Conservation (phyloP, 2,888 invertebrate genomes). For the Dasysyrphus tricinctus region DNA sequence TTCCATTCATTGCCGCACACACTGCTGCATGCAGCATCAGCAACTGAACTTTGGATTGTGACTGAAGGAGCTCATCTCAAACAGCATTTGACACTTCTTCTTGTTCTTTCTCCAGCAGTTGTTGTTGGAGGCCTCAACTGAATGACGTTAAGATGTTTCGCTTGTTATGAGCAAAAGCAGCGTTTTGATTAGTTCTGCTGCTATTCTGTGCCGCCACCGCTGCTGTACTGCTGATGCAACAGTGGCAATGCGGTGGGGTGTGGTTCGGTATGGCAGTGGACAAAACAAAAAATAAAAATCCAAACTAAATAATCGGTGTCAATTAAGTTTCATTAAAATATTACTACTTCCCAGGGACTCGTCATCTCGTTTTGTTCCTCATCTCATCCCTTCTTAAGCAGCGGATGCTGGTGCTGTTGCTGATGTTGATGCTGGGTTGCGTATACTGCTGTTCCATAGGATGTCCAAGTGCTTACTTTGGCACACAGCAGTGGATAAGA, state of each 20-base stretch:
- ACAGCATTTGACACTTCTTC: constrained; percentile 36
- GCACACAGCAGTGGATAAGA: constrained; percentile 24
- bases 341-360: constrained; percentile 67
- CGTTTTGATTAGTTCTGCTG: constrained; percentile 72
- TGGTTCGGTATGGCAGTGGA: constrained; percentile 16
- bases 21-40: constrained; percentile 3
- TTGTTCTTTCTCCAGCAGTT: not conserved
- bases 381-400: not conserved
- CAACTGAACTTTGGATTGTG: not conserved
- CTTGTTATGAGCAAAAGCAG: constrained; percentile 72
- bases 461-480: constrained; percentile 32
- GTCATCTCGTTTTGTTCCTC: constrained; percentile 37
- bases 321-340: constrained; percentile 76
- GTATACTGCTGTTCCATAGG: constrained; percentile 7
- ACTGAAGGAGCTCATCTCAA: constrained; percentile 42
- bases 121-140: constrained; percentile 29
- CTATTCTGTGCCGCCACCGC: constrained; percentile 9
- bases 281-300: constrained; percentile 37
- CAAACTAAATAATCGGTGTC: constrained; percentile 72
- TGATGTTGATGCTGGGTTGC: constrained; percentile 20
- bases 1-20: constrained; percentile 21
- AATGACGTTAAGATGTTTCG: constrained; percentile 72
- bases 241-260: not conserved
- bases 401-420: constrained; percentile 52
- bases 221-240: not conserved